phyloP scores from a whole-genome alignment of 2,797 vertebrate species.

The Podargus strigoides region DNA sequence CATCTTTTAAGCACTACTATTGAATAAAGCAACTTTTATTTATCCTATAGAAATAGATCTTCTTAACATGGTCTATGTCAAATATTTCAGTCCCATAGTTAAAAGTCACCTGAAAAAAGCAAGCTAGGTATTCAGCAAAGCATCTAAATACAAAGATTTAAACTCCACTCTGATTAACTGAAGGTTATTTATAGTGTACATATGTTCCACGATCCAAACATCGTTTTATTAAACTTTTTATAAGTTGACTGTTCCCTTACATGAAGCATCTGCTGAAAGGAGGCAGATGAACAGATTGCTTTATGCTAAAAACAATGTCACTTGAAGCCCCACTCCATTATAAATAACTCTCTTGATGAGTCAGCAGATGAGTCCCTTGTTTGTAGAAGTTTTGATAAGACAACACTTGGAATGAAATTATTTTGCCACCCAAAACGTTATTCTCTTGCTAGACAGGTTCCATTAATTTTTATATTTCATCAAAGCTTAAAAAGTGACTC shows the following conservation, averaged over 20 bases:
- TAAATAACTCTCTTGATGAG: slow-evolving; percentile 13
- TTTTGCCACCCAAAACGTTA: not conserved
- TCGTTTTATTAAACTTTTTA: not conserved
- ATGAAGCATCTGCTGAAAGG: not conserved
- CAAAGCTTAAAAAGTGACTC: not conserved
- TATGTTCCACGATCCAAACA: not conserved
- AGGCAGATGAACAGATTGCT: slow-evolving; percentile 24
- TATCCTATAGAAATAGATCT: not conserved
- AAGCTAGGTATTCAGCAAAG: not conserved
- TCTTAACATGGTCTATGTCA: not conserved
- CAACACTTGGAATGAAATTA: accelerated
- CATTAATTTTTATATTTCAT: not conserved
- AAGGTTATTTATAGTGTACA: not conserved
- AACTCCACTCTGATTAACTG: not conserved
- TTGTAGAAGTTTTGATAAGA: not conserved
- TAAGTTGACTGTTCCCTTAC: not conserved
- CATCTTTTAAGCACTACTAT: not conserved
- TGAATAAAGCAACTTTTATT: not conserved
- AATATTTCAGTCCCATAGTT: not conserved
- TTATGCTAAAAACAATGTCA: not conserved
- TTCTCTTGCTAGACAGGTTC: not conserved
- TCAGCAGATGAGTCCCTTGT: not conserved
- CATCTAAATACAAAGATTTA: not conserved
- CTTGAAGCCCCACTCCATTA: not conserved
- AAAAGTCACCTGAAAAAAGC: not conserved